Conservation (phyloP, 2,113 vertebrate species). For the Antennarius striatus region DNA sequence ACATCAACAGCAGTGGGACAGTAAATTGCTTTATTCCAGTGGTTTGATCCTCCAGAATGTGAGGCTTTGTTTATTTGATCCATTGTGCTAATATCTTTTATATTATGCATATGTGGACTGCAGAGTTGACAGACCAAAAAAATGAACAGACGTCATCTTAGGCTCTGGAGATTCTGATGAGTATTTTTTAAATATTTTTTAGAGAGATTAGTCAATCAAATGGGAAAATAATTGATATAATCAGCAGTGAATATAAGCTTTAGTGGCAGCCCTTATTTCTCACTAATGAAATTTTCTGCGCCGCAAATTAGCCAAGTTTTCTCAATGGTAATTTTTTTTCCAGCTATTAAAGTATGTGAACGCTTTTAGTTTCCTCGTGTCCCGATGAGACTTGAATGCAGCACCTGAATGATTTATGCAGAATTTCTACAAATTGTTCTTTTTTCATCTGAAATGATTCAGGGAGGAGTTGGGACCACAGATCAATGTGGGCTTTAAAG, state of each 20-base stretch:
- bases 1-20: neutral
- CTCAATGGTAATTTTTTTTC: no score
- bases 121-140: slow-evolving; percentile 6
- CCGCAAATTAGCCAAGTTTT: neutral
- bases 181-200: neutral
- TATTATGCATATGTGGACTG: slow-evolving; percentile 7
- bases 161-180: neutral
- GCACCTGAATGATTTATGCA: no score
- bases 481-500: slow-evolving; percentile 44
- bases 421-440: neutral
- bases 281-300: neutral
- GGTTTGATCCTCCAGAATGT: slow-evolving; percentile 3
- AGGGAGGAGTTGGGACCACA: slow-evolving; percentile 31
- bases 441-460: slow-evolving; percentile 34
- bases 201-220: slow-evolving; percentile 1
- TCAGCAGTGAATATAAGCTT: slow-evolving; percentile 6
- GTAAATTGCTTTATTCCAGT: neutral
- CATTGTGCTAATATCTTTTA: neutral
- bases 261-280: neutral
- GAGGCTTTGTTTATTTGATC: neutral
- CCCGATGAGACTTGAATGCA: no score
- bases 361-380: no score
- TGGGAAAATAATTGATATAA: neutral
- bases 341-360: no score
- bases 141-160: neutral